phyloP scores from a whole-genome alignment of 2,888 invertebrate genomes.

The Agapetus fuscipes region DNA sequence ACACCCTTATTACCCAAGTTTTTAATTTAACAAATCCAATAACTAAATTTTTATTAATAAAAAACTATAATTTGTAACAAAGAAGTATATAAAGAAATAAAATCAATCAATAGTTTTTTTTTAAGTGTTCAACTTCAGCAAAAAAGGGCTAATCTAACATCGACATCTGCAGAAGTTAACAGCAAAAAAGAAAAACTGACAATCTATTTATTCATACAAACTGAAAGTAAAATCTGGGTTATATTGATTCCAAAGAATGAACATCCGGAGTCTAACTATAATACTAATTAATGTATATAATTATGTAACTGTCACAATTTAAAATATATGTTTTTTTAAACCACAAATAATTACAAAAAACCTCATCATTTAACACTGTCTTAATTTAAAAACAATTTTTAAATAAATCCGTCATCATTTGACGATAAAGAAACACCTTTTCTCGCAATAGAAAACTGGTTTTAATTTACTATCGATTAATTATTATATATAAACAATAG shows the following conservation, averaged over 20 bases:
- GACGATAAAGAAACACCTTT: conserved; percentile 50
- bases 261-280: conserved; percentile 10
- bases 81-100: too few species aligned
- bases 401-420: conserved; percentile 44
- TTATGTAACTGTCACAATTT: conserved; percentile 2
- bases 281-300: conserved; percentile 3
- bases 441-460: conserved; percentile 52
- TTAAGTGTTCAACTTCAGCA: too few species aligned
- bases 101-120: too few species aligned
- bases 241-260: conserved; percentile 2
- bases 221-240: background rate
- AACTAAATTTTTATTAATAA: too few species aligned
- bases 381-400: conserved; percentile 29
- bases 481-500: conserved; percentile 47
- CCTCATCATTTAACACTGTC: conserved; percentile 1
- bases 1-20: too few species aligned
- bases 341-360: too few species aligned
- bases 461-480: conserved; percentile 50
- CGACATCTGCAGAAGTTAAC: too few species aligned
- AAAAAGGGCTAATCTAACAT: too few species aligned
- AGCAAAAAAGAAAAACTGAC: too few species aligned
- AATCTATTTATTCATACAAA: too few species aligned
- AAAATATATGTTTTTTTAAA: conserved; percentile 1
- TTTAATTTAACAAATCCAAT: too few species aligned
- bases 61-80: too few species aligned